Conservation (phyloP, 1,140 invertebrate genomes). For the Propsilocerus akamusi region DNA sequence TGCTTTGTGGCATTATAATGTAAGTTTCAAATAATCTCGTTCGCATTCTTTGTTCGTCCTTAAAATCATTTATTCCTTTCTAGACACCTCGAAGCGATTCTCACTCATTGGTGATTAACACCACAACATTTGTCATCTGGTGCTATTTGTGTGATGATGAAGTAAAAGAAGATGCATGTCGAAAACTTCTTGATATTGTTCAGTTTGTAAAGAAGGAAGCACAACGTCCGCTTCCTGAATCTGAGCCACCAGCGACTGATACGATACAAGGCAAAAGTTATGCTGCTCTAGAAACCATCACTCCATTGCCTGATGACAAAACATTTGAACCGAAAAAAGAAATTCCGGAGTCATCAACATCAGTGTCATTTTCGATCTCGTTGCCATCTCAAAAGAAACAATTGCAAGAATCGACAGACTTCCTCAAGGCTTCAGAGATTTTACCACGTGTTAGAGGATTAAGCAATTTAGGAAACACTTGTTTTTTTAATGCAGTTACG, state of each 20-base stretch:
- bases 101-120: slow-evolving; percentile 56
- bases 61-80: neutral
- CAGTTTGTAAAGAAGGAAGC: slow-evolving; percentile 38
- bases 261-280: slow-evolving; percentile 16
- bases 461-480: slow-evolving; percentile 83
- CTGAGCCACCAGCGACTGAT: slow-evolving; percentile 11
- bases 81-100: slow-evolving; percentile 48
- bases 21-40: slow-evolving; percentile 8
- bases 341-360: neutral
- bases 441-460: slow-evolving; percentile 44
- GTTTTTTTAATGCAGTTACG: slow-evolving; percentile 91
- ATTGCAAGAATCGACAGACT: neutral
- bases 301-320: slow-evolving; percentile 10
- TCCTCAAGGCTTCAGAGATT: slow-evolving; percentile 7
- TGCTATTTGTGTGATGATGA: slow-evolving; percentile 48
- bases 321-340: neutral
- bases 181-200: slow-evolving; percentile 41
- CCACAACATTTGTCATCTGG: slow-evolving; percentile 50
- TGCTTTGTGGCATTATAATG: slow-evolving; percentile 52
- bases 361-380: neutral
- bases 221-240: too few relatives aligned
- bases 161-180: slow-evolving; percentile 32
- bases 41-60: neutral
- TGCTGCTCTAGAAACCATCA: slow-evolving; percentile 10
- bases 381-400: slow-evolving; percentile 8